These are phyloP conservation scores for Propithecus perrieri DNA, from an alignment of 2,797 vertebrate species.

Conservation along the genomic window DNA sequence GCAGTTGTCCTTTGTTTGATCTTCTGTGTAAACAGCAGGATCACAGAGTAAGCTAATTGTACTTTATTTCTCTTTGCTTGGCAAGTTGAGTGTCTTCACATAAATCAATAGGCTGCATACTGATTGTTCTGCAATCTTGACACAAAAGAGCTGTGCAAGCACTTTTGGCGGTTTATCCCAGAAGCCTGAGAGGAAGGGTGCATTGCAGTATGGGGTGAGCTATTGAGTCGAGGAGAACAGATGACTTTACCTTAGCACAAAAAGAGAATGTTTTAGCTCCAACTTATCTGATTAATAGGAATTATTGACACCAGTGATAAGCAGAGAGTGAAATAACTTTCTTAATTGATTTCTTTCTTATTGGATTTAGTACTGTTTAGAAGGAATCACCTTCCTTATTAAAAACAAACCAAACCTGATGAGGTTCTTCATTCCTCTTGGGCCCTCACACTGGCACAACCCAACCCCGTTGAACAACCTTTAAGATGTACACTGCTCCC, in stretches of 20 bases:
- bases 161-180: constrained; percentile 10
- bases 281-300: not conserved
- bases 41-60: constrained; percentile 48
- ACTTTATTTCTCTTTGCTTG: constrained; percentile 71
- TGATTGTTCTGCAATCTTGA: constrained; percentile 27
- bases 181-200: not conserved
- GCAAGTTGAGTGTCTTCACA: constrained; percentile 65
- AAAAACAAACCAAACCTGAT: not conserved
- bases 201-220: not conserved
- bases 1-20: constrained; percentile 75
- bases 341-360: not conserved
- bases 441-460: not conserved
- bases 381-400: not conserved
- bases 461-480: not conserved
- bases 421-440: not conserved
- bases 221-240: not conserved
- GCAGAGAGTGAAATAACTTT: not conserved
- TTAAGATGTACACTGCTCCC: not conserved
- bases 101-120: constrained; percentile 46
- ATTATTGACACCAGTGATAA: not conserved
- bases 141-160: not conserved
- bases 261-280: not conserved
- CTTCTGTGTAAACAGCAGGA: constrained; percentile 69
- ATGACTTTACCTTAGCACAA: not conserved
- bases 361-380: not conserved